Conservation (phyloP, 2,888 invertebrate genomes). For the Cheilosia urbana region DNA sequence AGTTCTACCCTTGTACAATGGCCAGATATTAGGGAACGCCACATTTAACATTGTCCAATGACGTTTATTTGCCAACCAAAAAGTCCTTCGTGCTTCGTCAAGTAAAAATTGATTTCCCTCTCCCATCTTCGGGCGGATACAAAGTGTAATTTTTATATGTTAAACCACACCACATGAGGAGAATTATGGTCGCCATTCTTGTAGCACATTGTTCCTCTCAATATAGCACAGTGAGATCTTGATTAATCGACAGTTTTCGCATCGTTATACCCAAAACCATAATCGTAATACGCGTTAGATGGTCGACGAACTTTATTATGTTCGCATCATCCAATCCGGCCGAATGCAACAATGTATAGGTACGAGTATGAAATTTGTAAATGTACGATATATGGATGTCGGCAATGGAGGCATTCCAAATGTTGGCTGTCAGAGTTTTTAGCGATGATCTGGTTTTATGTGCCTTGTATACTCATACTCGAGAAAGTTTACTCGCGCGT, state of each 20-base stretch:
- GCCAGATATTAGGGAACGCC: slow-evolving; percentile 27
- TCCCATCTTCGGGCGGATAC: slow-evolving; percentile 2
- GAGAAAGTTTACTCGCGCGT: slow-evolving; percentile 1
- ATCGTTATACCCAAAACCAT: slow-evolving; percentile 47
- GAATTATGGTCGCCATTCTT: neutral
- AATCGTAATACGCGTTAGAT: slow-evolving; percentile 39
- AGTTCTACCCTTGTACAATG: slow-evolving; percentile 22
- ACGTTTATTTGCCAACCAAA: slow-evolving; percentile 38
- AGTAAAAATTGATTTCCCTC: slow-evolving; percentile 40
- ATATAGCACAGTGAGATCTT: slow-evolving; percentile 33
- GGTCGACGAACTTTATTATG: slow-evolving; percentile 37
- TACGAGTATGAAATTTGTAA: slow-evolving; percentile 4
- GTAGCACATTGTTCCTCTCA: slow-evolving; percentile 30
- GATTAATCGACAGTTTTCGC: slow-evolving; percentile 63
- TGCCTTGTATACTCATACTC: neutral
- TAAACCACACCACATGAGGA: slow-evolving; percentile 2
- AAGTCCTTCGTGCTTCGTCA: slow-evolving; percentile 31
- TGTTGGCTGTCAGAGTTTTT: slow-evolving; percentile 29
- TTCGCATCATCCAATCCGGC: neutral
- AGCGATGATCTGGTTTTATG: slow-evolving; percentile 43
- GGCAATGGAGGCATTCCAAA: slow-evolving; percentile 43
- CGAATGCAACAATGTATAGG: slow-evolving; percentile 23
- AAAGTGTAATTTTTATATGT: slow-evolving; percentile 48
- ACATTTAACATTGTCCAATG: slow-evolving; percentile 52
- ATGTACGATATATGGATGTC: slow-evolving; percentile 7